Evolutionary conservation across 1,140 invertebrate species (phyloP), one percentile per base, ranked within the genome.

Genomic region (Stenopsyche tienmushanensis): DNA sequence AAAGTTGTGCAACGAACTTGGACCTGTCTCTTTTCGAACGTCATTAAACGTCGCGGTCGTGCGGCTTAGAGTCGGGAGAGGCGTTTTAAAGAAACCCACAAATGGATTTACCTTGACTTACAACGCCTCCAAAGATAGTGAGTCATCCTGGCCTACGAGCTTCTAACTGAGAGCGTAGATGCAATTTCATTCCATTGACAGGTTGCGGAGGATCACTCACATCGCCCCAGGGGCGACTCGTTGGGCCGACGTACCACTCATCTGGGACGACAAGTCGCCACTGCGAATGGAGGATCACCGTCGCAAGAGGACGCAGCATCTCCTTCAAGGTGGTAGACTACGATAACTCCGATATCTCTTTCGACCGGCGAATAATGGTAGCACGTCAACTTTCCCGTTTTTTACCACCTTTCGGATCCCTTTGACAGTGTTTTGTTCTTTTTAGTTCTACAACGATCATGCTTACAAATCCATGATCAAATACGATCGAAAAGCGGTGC

Each of bases 211-310:
- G 86, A 44, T 64, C 71, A 1, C 73, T 87, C 1, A 71, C 52
- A 1, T 78, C 79, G 2, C 72, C 79, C 42, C 72, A 70, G 20
- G 89, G 88, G 0, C 74, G 79, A 8, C 83, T 92, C 29, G 78
- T 78, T 66, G 83, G 85, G 0, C 82, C 84, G 0, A 84, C 83
- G 15, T 91, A 90, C 79, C 21, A 62, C 23, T 47, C 20, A 25
- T 57, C 60, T 25, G 44, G 59, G 53, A 59, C 54, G 3, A 44
- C 23, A 9, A n/a, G 55, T 8, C 18, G 34, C 13, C 62, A 45
- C 70, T 94, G 92, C 71, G 73, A 79, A n/a, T 94, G 92, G 92
- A 75, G 60, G 42, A 87, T 94, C 10, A 78, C 71, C 41, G 86
- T 87, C 8, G 87, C 88, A 1, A 75, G 84, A 72, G 88, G 85